Evolutionary conservation across 2,888 invertebrate genomes (phyloP), one percentile per base, ranked within the genome.

Genomic region (Melitaea athalia): DNA sequence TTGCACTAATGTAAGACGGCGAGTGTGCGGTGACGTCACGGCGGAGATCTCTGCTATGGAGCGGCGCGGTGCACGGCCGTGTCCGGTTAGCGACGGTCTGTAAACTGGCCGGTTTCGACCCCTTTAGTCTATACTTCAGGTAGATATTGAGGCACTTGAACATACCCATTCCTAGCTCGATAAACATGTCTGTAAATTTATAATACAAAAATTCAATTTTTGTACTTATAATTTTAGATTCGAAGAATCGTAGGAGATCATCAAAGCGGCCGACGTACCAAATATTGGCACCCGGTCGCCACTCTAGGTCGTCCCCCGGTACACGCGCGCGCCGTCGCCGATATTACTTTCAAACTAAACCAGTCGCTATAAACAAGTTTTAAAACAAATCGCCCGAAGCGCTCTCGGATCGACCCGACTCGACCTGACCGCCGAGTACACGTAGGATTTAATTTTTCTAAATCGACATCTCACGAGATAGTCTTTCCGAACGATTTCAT

Each of bases 281-380:
- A 49, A 15, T 50, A 50, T 50, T 50, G 49, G 38, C 50, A 5
- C 24, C 31, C 17, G 12, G 14, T n/a, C 17, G 5, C 15, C 31
- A 17, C 47, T 42, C 62, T 50, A 38, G 62, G 33, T 12, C 49
- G 12, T 31, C 10, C n/a, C 33, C 42, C 45, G 53, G 65, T 71
- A 73, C 70, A 82, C 81, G 80, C 77, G 78, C 78, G 78, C 76
- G 78, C 75, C 73, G 76, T 81, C 81, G 78, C 84, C 83, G 84
- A 84, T 83, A 81, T 82, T 83, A 83, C 85, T 81, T 83, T 80
- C 82, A 77, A 77, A 77, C 85, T 85, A 87, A 83, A 81, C 87
- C 84, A 86, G 77, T 85, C 85, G 84, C 86, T 88, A 88, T 84
- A 87, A 85, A 87, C 84, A 85, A 88, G 85, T 80, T 87, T 17